Conservation (phyloP, 2,888 invertebrate species). For the Cephus pygmeus region DNA sequence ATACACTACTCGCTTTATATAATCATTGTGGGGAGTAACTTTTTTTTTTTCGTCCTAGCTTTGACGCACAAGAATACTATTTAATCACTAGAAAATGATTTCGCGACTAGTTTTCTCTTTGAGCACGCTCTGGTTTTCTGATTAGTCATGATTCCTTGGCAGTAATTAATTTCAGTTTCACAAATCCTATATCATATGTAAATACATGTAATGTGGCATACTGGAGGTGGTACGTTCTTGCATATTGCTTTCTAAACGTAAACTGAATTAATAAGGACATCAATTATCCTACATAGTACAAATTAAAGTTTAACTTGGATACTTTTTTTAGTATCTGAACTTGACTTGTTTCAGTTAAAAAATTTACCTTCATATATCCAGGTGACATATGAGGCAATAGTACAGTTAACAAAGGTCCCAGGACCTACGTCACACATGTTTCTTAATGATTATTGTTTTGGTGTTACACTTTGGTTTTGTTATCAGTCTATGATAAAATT, state of each 20-base stretch:
- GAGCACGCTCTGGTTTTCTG: background rate
- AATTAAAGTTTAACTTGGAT: background rate
- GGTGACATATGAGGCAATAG: background rate
- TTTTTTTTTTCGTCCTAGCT: background rate
- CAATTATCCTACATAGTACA: background rate
- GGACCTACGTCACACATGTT: conserved; percentile 37
- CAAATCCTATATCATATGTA: background rate
- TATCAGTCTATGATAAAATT: conserved; percentile 59
- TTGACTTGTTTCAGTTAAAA: background rate
- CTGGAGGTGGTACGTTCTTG: background rate
- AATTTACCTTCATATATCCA: background rate
- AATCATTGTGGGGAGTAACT: background rate
- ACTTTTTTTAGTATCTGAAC: background rate
- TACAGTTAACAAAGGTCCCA: conserved; percentile 9
- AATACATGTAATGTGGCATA: background rate
- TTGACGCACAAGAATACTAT: background rate
- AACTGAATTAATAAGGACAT: background rate
- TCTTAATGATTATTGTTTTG: conserved; percentile 30
- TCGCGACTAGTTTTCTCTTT: background rate
- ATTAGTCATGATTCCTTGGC: background rate
- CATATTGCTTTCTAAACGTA: background rate
- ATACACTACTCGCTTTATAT: background rate
- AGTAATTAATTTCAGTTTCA: background rate
- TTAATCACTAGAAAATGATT: background rate
- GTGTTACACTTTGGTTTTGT: conserved; percentile 33